Evolutionary conservation across 2,797 vertebrate species (phyloP).

Genomic region (Protosalanx chinensis): DNA sequence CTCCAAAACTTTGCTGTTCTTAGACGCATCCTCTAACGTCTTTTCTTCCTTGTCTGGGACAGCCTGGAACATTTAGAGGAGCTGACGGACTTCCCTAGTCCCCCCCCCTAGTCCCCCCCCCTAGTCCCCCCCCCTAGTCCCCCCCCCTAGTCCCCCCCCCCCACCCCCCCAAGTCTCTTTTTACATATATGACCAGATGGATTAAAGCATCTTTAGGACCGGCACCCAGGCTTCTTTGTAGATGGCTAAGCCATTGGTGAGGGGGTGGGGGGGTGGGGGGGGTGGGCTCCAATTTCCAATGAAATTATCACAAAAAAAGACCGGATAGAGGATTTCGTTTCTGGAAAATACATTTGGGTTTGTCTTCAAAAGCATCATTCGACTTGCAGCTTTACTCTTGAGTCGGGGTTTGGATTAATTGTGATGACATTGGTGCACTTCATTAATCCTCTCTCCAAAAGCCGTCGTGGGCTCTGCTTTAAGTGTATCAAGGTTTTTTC

Average conservation of each 20-base stretch:
- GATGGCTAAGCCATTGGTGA: slow-evolving; percentile 16
- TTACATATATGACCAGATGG: slow-evolving; percentile 29
- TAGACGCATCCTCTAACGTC: neutral
- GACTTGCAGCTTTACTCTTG: slow-evolving; percentile 9
- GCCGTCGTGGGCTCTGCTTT: slow-evolving; percentile 7
- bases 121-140: slow-evolving; percentile 3
- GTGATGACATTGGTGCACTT: slow-evolving; percentile 12
- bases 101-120: neutral
- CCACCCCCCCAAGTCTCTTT: slow-evolving; percentile 5
- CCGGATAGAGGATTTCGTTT: slow-evolving; percentile 14
- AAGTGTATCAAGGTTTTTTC: slow-evolving; percentile 16
- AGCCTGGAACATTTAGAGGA: slow-evolving; percentile 13
- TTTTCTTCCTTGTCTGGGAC: slow-evolving; percentile 13
- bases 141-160: neutral
- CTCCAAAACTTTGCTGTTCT: neutral
- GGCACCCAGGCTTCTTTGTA: slow-evolving; percentile 12
- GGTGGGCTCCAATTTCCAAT: slow-evolving; percentile 2
- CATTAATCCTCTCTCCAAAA: slow-evolving; percentile 17
- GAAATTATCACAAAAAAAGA: slow-evolving; percentile 14
- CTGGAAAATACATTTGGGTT: neutral
- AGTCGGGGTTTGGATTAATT: slow-evolving; percentile 21
- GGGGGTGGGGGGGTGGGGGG: neutral
- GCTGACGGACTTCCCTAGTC: neutral
- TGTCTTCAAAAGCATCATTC: slow-evolving; percentile 6
- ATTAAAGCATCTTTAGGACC: slow-evolving; percentile 23